A percentile compares a stretch with the other conserved stretches of the same genome.
Conservation (phyloP, 2,888 invertebrate species). For the Drosophila paracracens region DNA sequence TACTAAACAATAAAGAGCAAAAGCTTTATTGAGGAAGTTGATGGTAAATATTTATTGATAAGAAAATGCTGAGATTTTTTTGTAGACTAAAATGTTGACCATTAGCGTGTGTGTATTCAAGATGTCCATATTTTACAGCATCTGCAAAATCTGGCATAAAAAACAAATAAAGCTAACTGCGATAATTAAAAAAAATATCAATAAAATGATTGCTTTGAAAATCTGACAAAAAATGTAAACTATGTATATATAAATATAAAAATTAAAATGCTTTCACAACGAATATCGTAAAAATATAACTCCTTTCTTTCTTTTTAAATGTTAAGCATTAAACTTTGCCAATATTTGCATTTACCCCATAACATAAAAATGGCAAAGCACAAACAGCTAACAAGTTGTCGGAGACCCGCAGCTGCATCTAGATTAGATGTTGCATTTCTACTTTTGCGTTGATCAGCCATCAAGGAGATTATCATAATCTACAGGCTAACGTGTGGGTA, state of each 20-base stretch:
- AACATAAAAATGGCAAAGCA: conserved; percentile 23
- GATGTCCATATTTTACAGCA: neutral
- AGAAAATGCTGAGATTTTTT: too few species aligned
- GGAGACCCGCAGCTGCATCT: conserved; percentile 65
- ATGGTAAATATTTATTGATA: neutral
- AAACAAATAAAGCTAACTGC: neutral
- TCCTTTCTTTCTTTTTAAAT: neutral
- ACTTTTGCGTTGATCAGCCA: conserved; percentile 54
- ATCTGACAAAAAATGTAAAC: neutral
- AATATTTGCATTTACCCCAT: conserved; percentile 26
- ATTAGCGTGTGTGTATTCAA: neutral
- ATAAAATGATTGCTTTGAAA: neutral
- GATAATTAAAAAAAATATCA: neutral
- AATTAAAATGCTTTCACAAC: neutral
- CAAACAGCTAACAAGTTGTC: conserved; percentile 51
- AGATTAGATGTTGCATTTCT: conserved; percentile 60
- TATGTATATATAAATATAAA: neutral
- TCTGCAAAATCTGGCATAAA: neutral
- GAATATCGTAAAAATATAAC: too few species aligned
- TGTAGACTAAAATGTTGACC: neutral
- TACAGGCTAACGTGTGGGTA: conserved; percentile 11
- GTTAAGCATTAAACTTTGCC: neutral
- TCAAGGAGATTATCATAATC: conserved; percentile 73
- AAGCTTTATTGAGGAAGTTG: neutral
- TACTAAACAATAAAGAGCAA: neutral